Conservation (phyloP, 2,113 vertebrate species). For the Glaucomys volans region DNA sequence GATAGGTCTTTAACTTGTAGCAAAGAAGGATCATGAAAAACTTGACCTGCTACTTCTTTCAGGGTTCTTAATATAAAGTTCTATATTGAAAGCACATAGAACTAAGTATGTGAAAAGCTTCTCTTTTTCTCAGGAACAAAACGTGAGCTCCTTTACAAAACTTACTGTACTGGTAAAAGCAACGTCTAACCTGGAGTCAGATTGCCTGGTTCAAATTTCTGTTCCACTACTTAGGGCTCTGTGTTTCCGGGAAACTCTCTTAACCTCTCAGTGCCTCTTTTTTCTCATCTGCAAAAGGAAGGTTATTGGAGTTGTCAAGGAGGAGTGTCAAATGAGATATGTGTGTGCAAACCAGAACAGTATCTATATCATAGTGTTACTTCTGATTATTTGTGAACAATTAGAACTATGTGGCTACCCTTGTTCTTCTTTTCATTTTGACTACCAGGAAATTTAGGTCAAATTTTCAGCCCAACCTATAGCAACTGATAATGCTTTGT, state of each 20-base stretch:
- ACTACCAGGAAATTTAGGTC: background rate
- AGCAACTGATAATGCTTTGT: background rate
- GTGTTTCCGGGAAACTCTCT: background rate
- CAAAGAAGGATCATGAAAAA: background rate
- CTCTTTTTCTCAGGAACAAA: background rate
- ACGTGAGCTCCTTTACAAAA: background rate
- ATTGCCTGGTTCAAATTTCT: background rate
- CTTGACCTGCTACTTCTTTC: background rate
- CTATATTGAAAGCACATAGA: background rate
- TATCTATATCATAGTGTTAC: background rate
- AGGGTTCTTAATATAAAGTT: background rate
- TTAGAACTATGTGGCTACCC: background rate
- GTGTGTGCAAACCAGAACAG: background rate
- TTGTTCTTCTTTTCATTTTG: background rate
- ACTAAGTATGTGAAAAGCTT: background rate
- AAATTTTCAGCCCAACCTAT: background rate
- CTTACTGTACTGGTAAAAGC: background rate
- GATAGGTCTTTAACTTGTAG: background rate
- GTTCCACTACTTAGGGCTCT: background rate
- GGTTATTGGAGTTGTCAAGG: background rate
- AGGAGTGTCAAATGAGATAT: background rate
- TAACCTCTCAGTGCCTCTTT: background rate
- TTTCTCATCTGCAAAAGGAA: background rate
- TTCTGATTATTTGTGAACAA: background rate
- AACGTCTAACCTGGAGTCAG: background rate